A percentile compares a stretch with the other conserved stretches of the same genome.
phyloP scores from a whole-genome alignment of 1,140 invertebrate species.

The Rhynchophorus ferrugineus region DNA sequence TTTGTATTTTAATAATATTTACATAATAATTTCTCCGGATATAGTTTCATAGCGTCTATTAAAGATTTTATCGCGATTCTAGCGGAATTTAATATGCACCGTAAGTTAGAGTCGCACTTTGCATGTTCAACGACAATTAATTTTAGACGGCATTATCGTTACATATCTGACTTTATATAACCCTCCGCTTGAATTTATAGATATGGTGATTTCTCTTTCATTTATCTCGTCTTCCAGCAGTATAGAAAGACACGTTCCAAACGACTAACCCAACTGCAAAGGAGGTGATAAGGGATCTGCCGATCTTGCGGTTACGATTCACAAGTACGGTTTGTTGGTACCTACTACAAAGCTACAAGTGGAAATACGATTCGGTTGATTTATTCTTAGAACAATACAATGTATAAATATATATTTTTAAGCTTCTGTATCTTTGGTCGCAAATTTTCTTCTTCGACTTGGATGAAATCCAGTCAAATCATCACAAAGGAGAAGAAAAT shows the following conservation, averaged over 20 bases:
- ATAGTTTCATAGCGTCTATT: conserved; percentile 18
- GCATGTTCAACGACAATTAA: conserved; percentile 17
- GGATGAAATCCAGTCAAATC: no score
- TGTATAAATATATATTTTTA: no score
- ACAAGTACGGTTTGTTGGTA: no score
- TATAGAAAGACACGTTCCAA: conserved; percentile 18
- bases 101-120: conserved; percentile 21
- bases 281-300: no score
- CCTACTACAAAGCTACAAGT: no score
- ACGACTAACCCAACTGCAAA: no score
- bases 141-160: conserved; percentile 22
- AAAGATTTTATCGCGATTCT: conserved; percentile 17
- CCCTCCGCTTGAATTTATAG: conserved; percentile 16
- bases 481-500: no score
- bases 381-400: no score
- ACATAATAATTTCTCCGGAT: conserved; percentile 14
- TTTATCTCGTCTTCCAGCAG: conserved; percentile 10
- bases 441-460: no score
- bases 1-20: conserved; percentile 3
- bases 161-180: conserved; percentile 23
- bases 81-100: conserved; percentile 19
- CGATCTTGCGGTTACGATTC: no score
- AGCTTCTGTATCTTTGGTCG: no score
- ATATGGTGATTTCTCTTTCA: conserved; percentile 16
- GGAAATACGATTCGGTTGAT: no score